Evolutionary conservation across 2,888 invertebrate genomes (phyloP), one percentile per base, ranked within the genome.

Genomic region (Unio delphinus): DNA sequence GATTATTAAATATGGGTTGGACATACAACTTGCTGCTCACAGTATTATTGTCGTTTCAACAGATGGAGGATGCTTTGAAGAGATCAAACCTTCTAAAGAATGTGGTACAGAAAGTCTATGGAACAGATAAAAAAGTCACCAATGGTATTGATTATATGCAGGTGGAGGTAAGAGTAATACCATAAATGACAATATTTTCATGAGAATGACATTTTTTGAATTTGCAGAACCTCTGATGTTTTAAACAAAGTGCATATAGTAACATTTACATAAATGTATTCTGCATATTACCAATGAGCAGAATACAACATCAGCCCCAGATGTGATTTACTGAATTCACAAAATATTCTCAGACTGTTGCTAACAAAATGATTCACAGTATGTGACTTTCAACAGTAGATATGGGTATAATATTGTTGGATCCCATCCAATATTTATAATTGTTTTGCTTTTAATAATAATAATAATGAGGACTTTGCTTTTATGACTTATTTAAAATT

Each of bases 111-210:
- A 75, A 75, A 28, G 68, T 75, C 55, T 82, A 82, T 68, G 75
- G 79, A 8, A 65, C 74, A 58, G 72, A 79, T 56, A 28, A 28
- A 28, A 68, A 71, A 34, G 78, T 83, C 7, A 85, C 84, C 11
- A 61, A 76, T 6, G 82, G 80, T 58, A 76, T 87, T 60, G 80
- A 87, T 69, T 84, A 77, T 73, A 84, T 87, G 83, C 86, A 87
- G 73, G 74, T 77, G 61, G 83, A 85, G 85, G 86, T 87, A 75
- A 58, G 73, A n/a, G 15, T 59, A 63, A 7, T 34, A 65, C 65
- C n/a, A 15, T 23, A 18, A 55, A 20, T 57, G 20, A 64, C 54
- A 45, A 20, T 15, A n/a, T n/a, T 45, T 45, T 45, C 45, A 45
- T 45, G 11, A 45, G 45, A 11, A 45, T 45, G 11, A 45, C 8